Evolutionary conservation across 1,140 invertebrate species (phyloP), one percentile per base, ranked within the genome.

Genomic region (Lamellibrachia luymesi): DNA sequence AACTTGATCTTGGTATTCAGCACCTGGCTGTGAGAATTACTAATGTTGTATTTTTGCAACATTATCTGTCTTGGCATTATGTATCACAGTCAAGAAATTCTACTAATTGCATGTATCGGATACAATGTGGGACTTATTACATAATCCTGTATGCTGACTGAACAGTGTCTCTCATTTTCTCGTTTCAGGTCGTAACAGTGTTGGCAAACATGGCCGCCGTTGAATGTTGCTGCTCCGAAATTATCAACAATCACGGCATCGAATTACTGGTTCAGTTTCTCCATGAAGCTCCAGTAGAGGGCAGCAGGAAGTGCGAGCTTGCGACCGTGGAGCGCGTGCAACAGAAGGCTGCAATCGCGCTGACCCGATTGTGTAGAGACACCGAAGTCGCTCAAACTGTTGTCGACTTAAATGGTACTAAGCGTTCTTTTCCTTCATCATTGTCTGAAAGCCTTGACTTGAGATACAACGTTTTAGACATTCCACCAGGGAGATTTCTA

Each of bases 331-430:
- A 98, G 94, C 96, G 97, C 90, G 96, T 99, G n/a, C 98, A 98
- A 94, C 97, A 98, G 94, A 98, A 98, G 95, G 97, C 98, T 0
- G 97, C 98, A 1, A 98, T 98, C 91, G 98, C 98, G 38, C 96
- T 99, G 17, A 98, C 98, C 1, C 97, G 98, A 94, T 96, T 99
- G 80, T 98, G 98, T 94, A 97, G 97, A 52, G 97, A 98, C 64
- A 97, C 97, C 17, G 97, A 97, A 94, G 97, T 98, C 1, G 97
- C 98, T 0, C 96, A 97, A 90, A 97, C 98, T 95, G 97, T 98
- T 27, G 97, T 98, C 2, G 97, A 98, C 93, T 96, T 98, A 13
- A 97, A 98, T 93, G 98, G 98, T 96, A 94, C 90, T 93, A 38
- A 38, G 38, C 38, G 38, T 38, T 38, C 38, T 38, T 0, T 38